A percentile compares a stretch with the other conserved stretches of the same genome.
phyloP scores from a whole-genome alignment of 2,888 invertebrate species.

The Embidobia sp. region DNA sequence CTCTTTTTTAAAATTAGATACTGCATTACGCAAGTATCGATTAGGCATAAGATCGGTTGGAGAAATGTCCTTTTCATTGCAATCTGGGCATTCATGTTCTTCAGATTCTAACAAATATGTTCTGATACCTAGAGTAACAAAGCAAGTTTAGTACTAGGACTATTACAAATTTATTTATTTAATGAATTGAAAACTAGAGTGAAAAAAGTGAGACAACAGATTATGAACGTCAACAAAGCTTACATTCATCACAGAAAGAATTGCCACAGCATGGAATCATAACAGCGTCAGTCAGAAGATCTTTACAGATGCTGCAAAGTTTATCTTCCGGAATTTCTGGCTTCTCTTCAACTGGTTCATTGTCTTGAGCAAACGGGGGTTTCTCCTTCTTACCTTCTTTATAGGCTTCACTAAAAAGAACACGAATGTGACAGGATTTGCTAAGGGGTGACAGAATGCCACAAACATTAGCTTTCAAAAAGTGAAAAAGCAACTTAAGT shows the following conservation, averaged over 20 bases:
- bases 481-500: constrained; percentile 44
- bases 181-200: too few species aligned
- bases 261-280: constrained; percentile 99
- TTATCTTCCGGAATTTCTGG: constrained; percentile 95
- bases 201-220: too few species aligned
- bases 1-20: constrained; percentile 94
- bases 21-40: constrained; percentile 93
- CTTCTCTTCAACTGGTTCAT: constrained; percentile 82
- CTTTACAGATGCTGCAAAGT: constrained; percentile 95
- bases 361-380: constrained; percentile 85
- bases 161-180: too few species aligned
- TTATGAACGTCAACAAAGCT: constrained; percentile 76
- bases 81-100: constrained; percentile 97
- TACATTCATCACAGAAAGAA: constrained; percentile 99
- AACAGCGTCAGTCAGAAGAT: constrained; percentile 96
- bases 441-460: too few species aligned
- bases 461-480: constrained; percentile 37
- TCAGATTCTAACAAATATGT: constrained; percentile 94
- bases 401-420: constrained; percentile 90
- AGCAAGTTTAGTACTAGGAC: neutral
- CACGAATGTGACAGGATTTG: too few species aligned
- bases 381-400: constrained; percentile 87
- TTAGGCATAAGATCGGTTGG: constrained; percentile 97
- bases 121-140: constrained; percentile 96
- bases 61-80: constrained; percentile 95